These are phyloP conservation scores for Peromyscus melanophrys DNA, from an alignment of 2,797 vertebrate species.

Conservation along the genomic window DNA sequence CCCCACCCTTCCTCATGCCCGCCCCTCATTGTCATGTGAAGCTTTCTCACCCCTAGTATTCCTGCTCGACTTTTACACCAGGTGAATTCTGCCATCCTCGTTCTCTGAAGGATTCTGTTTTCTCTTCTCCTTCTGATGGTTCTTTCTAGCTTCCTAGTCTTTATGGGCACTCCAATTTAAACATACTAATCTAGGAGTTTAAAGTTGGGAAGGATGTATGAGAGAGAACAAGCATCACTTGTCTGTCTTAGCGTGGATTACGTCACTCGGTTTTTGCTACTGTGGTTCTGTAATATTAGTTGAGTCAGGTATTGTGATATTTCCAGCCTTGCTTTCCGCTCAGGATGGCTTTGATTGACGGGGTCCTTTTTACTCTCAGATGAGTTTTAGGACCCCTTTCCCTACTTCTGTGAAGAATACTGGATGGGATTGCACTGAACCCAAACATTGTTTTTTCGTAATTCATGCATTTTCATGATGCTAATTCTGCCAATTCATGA, in stretches of 20 bases:
- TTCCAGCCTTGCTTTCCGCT: not conserved
- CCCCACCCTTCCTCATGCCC: not conserved
- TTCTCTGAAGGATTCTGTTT: not conserved
- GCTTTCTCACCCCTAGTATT: not conserved
- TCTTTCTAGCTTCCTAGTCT: not conserved
- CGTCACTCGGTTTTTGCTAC: not conserved
- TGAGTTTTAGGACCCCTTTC: not conserved
- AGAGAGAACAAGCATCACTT: not conserved
- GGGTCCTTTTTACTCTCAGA: not conserved
- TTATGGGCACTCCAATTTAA: not conserved
- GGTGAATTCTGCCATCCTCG: not conserved
- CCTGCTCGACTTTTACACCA: not conserved
- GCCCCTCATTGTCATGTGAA: not conserved
- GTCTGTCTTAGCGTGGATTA: not conserved
- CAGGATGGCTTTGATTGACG: not conserved
- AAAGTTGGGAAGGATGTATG: not conserved
- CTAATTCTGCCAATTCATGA: not conserved
- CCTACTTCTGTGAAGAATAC: not conserved
- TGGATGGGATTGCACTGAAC: not conserved
- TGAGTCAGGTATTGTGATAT: not conserved
- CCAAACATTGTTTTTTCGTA: not conserved
- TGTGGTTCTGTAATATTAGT: not conserved
- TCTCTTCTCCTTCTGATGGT: not conserved
- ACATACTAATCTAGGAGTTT: not conserved
- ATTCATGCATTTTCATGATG: not conserved